These are phyloP conservation scores for Xenopus tropicalis DNA, from an alignment of 2,113 vertebrate genomes.

Conservation along the genomic window DNA sequence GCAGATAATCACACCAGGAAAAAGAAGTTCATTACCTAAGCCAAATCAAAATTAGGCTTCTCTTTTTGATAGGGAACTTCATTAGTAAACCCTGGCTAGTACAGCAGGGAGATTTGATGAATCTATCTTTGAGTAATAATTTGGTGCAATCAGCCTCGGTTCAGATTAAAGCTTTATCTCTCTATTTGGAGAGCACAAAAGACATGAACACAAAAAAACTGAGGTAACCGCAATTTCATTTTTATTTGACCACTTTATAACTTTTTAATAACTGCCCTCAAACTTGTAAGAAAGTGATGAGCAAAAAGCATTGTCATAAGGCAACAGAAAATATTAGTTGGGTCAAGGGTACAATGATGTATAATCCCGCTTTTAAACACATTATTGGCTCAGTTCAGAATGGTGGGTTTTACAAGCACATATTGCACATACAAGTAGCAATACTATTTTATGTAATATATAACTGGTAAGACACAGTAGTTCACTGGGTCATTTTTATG, in stretches of 20 bases:
- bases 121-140: slow-evolving; percentile 95
- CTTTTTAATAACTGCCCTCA: neutral
- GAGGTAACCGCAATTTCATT: neutral
- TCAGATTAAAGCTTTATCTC: slow-evolving; percentile 77
- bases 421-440: too few species aligned
- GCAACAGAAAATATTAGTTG: too few species aligned
- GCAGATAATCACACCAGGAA: slow-evolving; percentile 97
- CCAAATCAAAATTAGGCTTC: slow-evolving; percentile 99
- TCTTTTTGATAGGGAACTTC: slow-evolving; percentile 99
- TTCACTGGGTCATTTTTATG: too few species aligned
- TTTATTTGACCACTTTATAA: neutral
- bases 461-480: too few species aligned
- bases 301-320: too few species aligned
- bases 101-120: slow-evolving; percentile 96
- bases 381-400: too few species aligned
- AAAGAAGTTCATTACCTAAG: slow-evolving; percentile 99
- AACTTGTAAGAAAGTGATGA: too few species aligned
- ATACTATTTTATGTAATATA: too few species aligned
- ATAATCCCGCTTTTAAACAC: too few species aligned
- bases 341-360: too few species aligned
- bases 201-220: neutral
- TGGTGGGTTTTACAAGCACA: too few species aligned
- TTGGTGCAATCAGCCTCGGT: slow-evolving; percentile 92
- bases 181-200: slow-evolving; percentile 73
- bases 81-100: slow-evolving; percentile 98